Evolutionary conservation across 2,113 vertebrate species (phyloP).

Genomic region (Pseudolaguvia tuberculata): DNA sequence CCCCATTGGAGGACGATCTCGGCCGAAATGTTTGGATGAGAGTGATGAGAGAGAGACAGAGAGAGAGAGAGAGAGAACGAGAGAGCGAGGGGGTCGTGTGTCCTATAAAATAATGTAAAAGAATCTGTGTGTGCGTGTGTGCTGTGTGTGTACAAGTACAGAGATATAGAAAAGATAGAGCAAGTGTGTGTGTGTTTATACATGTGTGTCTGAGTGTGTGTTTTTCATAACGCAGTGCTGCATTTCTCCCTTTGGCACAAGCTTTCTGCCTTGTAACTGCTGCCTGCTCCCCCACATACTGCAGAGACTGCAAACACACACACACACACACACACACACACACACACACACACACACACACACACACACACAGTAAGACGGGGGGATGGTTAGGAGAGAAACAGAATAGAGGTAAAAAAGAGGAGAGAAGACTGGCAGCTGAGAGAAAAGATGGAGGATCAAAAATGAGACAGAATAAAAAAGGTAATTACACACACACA

Average conservation of each 20-base stretch:
- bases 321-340: too few relatives aligned
- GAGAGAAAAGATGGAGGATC: conserved; percentile 8
- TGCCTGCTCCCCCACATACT: conserved; percentile 67
- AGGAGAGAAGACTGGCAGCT: conserved; percentile 28
- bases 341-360: too few relatives aligned
- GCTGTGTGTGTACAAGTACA: neutral
- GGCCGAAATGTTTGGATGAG: neutral
- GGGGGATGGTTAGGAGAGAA: conserved; percentile 17
- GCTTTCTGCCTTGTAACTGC: conserved; percentile 66
- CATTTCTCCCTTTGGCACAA: conserved; percentile 71
- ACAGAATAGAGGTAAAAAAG: conserved; percentile 49
- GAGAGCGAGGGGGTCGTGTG: neutral
- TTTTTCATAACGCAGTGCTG: conserved; percentile 72
- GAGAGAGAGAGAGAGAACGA: neutral
- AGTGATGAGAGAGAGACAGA: too few relatives aligned
- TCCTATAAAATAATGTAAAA: too few relatives aligned
- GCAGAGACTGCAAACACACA: conserved; percentile 71
- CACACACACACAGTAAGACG: conserved; percentile 50
- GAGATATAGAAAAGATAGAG: neutral
- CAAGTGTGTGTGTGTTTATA: conserved; percentile 13
- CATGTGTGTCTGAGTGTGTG: conserved; percentile 18
- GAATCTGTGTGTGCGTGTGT: neutral
- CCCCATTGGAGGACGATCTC: neutral
- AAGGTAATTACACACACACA: neutral
- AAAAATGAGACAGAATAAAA: neutral